Conservation (phyloP, 2,888 invertebrate genomes). For the Agrochola lychnidis region DNA sequence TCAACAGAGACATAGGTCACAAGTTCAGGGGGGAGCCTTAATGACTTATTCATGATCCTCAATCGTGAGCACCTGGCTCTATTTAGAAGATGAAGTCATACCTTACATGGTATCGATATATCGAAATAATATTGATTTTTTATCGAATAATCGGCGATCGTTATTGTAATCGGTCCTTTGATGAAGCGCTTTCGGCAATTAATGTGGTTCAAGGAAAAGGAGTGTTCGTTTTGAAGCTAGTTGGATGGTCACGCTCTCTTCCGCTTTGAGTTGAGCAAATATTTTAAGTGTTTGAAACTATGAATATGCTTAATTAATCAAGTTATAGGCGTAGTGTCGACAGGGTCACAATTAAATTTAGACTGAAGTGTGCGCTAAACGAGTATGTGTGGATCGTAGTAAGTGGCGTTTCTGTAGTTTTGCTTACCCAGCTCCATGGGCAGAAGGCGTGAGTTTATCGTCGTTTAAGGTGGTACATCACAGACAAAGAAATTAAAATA, state of each 20-base stretch:
- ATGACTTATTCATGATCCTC: conserved; percentile 83
- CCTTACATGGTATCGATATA: conserved; percentile 60
- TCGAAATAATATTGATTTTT: conserved; percentile 58
- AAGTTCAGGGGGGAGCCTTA: conserved; percentile 80
- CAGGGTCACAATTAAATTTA: not conserved
- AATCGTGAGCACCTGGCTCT: conserved; percentile 73
- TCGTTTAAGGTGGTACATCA: not conserved
- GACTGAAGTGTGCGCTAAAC: not conserved
- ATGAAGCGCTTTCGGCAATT: conserved; percentile 63
- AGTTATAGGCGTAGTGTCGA: not conserved
- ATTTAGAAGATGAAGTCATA: conserved; percentile 62
- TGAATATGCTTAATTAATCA: conserved; percentile 27
- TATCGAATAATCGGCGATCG: conserved; percentile 56
- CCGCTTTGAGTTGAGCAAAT: conserved; percentile 41
- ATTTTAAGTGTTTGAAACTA: conserved; percentile 12
- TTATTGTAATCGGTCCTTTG: conserved; percentile 62
- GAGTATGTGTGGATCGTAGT: not conserved
- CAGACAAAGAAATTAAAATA: too few species aligned
- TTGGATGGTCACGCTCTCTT: conserved; percentile 58
- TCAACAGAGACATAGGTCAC: conserved; percentile 80
- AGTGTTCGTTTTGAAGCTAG: conserved; percentile 40
- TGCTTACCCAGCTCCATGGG: not conserved
- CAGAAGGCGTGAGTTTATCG: not conserved
- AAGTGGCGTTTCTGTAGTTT: not conserved
- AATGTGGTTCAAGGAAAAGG: conserved; percentile 60